Conservation (phyloP, 2,888 invertebrate genomes). For the Strigamia transsilvanica region DNA sequence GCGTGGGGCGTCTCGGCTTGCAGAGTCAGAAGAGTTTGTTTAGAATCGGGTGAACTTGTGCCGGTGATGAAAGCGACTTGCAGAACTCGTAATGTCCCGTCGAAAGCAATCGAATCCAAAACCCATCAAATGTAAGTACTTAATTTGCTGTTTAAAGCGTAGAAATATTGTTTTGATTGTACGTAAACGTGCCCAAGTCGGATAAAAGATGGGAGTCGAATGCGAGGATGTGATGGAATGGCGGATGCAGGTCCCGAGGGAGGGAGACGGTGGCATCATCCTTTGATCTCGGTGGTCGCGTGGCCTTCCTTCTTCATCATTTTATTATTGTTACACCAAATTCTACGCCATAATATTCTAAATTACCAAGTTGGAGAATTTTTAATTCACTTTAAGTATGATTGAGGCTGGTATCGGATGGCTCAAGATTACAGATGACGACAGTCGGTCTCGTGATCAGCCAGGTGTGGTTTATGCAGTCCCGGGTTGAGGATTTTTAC, state of each 20-base stretch:
- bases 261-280: constrained; percentile 49
- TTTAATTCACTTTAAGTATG: background rate
- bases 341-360: background rate
- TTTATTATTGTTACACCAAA: background rate
- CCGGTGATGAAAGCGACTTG: constrained; percentile 52
- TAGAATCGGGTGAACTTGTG: constrained; percentile 52
- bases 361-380: background rate
- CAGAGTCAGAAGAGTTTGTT: constrained; percentile 46
- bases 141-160: background rate
- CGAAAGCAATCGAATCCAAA: constrained; percentile 53
- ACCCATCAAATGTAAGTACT: constrained; percentile 52
- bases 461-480: constrained; percentile 52
- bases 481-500: constrained; percentile 35
- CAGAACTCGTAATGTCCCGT: constrained; percentile 51
- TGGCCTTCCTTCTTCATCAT: constrained; percentile 32
- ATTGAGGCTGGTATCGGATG: constrained; percentile 44
- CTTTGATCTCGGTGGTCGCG: constrained; percentile 42
- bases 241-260: constrained; percentile 52
- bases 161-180: background rate
- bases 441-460: constrained; percentile 53
- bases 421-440: constrained; percentile 49
- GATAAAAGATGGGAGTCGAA: constrained; percentile 35
- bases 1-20: constrained; percentile 42
- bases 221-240: constrained; percentile 53
- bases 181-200: background rate